Evolutionary conservation across 2,797 vertebrate species (phyloP).

Genomic region (Bufotes viridis): DNA sequence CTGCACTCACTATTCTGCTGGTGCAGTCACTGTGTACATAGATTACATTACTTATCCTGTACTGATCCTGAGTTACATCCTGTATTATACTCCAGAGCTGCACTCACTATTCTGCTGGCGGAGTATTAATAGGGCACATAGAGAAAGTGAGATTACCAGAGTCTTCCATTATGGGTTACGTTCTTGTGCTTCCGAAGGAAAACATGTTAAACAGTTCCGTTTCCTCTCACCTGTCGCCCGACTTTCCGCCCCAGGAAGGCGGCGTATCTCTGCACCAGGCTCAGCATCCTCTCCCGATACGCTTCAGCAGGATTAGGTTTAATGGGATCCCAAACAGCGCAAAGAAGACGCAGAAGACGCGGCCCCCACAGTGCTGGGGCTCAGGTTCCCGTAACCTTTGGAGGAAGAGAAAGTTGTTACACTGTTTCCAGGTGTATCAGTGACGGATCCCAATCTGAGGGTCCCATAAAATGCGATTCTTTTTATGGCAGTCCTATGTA

Average conservation of each 20-base stretch:
- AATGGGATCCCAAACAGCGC: slow-evolving; percentile 90
- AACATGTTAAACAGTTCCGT: not conserved
- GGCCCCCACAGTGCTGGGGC: slow-evolving; percentile 80
- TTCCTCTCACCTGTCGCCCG: slow-evolving; percentile 76
- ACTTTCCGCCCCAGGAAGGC: slow-evolving; percentile 72
- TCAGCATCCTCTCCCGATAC: slow-evolving; percentile 88
- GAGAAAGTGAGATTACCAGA: too few relatives aligned
- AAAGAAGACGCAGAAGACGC: slow-evolving; percentile 91
- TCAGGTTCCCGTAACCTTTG: slow-evolving; percentile 89
- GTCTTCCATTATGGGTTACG: not conserved
- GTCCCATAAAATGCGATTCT: too few relatives aligned
- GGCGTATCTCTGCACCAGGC: slow-evolving; percentile 76
- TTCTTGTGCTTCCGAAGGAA: too few relatives aligned
- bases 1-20: too few relatives aligned
- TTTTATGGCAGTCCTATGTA: too few relatives aligned
- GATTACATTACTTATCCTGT: too few relatives aligned
- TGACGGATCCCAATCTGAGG: not conserved
- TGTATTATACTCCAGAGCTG: too few relatives aligned
- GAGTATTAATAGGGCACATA: too few relatives aligned
- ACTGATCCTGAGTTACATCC: too few relatives aligned
- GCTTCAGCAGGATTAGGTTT: slow-evolving; percentile 87
- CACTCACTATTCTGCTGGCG: too few relatives aligned
- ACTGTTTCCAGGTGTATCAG: not conserved
- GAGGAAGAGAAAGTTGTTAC: not conserved
- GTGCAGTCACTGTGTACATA: too few relatives aligned